Base-by-base conservation (phyloP, 1,140 invertebrate genomes). In the Drosophila burlai region DNA sequence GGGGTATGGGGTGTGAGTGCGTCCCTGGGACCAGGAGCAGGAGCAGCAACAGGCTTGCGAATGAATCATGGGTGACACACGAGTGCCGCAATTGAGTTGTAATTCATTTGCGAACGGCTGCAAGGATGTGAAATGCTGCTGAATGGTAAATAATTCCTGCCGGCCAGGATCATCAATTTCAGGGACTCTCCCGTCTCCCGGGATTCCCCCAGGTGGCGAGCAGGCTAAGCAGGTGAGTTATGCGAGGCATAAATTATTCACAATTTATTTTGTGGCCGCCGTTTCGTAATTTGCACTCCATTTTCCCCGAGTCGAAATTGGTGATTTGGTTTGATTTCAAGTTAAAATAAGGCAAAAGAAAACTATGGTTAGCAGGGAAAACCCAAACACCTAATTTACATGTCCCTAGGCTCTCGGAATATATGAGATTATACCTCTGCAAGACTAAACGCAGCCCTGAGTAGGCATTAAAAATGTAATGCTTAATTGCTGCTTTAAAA, bases 61-160 rank as follows among this genome's bases (percentile, higher is more conserved):
- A 76, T 76, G 73, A 76, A 76, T 76, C 60, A 76, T 76, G 73
- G 73, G 52, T 76, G 73, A 77, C 75, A 78, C 58, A 57, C 34
- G 74, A 78, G 36, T 49, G 49, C 45, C 60, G 50, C 74, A 78
- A 78, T 68, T 59, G 74, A 61, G 63, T 45, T 61, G 63, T 68
- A 76, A 76, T 68, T 77, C 64, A 68, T 77, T 76, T 66, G 62
- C 36, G 21, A 54, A n/a, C 40, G 36, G 40, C 57, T 29, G 38
- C 38, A 11, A 18, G 57, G 43, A 72, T 73, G 52, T 31, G 24
- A 24, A 24, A 24, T 24, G 26, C 16, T 38, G 67, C 42, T 52
- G 54, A 73, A 73, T 73, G 55, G 69, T 46, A 52, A 73, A 73
- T 73, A 55, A 43, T 49, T 73, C 66, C 29, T 24, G 29, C 43